A percentile compares a stretch with the other conserved stretches of the same genome.
Evolutionary conservation across 2,113 vertebrate genomes (phyloP).

Genomic region (Galeopterus variegatus): DNA sequence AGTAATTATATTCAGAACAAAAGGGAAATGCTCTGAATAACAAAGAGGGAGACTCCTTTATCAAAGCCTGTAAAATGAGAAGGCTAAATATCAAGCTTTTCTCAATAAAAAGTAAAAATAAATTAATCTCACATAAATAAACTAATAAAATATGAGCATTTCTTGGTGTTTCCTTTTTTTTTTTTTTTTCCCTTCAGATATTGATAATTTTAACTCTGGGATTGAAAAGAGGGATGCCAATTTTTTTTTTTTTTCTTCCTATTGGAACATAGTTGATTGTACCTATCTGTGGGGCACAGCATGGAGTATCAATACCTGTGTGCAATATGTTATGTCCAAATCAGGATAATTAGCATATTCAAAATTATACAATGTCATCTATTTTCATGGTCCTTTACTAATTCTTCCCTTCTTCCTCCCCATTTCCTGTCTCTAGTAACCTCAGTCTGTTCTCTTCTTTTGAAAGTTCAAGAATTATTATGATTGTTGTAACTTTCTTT

Average conservation of each 20-base stretch:
- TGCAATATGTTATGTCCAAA: too few relatives aligned
- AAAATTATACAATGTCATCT: too few relatives aligned
- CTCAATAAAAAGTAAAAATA: background rate
- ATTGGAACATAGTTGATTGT: too few relatives aligned
- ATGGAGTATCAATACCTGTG: too few relatives aligned
- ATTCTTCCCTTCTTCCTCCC: too few relatives aligned
- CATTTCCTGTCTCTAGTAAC: too few relatives aligned
- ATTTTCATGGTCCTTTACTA: too few relatives aligned
- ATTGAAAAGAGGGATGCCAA: background rate
- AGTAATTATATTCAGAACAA: constrained; percentile 56
- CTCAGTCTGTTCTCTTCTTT: too few relatives aligned
- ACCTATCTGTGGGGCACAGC: too few relatives aligned
- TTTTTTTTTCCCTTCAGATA: background rate
- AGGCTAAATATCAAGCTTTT: background rate
- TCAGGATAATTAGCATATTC: too few relatives aligned
- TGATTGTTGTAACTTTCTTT: too few relatives aligned
- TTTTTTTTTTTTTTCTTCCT: background rate
- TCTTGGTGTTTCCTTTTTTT: background rate
- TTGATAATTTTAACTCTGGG: background rate
- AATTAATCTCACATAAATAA: background rate
- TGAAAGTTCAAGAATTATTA: too few relatives aligned
- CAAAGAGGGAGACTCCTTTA: constrained; percentile 20
- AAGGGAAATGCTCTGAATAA: constrained; percentile 40
- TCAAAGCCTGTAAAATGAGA: background rate
- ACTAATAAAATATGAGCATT: background rate